Evolutionary conservation across 2,113 vertebrate species (phyloP), one percentile per base, ranked within the genome.

Genomic region (Anolis sagrei): DNA sequence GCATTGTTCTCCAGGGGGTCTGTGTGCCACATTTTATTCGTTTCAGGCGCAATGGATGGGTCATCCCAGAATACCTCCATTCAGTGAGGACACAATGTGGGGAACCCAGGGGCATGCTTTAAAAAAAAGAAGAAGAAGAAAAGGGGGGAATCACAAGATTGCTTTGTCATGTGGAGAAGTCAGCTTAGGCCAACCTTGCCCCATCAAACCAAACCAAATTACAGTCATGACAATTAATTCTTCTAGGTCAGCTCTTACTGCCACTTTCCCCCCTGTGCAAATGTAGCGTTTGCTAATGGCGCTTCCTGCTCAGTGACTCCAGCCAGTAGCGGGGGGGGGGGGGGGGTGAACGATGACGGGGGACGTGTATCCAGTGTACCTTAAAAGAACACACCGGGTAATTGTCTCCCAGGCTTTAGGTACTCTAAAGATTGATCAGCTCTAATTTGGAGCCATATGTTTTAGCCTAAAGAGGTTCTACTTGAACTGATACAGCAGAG

Each of bases 351-450:
- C 39, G 39, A n/a, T n/a, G n/a, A n/a, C n/a, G 76, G 62, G 32
- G 73, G 5, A 0, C 1, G 1, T 0, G 2, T 78, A 69, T 7
- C 77, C 1, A 1, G 0, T 0, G 44, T 3, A 9, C 36, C 69
- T 34, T 51, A 2, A 44, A 23, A 13, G 18, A 18, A 3, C 48
- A 8, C 29, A 18, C 0, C 82, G 25, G 18, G 0, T 72, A 64
- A 6, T 27, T 4, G 0, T 25, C 11, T 39, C 1, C 16, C 0
- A 79, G 1, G 1, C 49, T 86, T 85, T n/a, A 0, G 2, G 29
- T 14, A 7, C 25, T 61, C 76, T 34, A n/a, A 34, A 0, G 34
- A 34, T 1, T 11, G 13, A 29, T 70, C 79, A 75, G 10, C 0
- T 6, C 78, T 44, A 2, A 86, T 4, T n/a, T 0, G 23, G 7